Evolutionary conservation across 2,888 invertebrate genomes (phyloP), one percentile per base, ranked within the genome.

Genomic region (Drosophila longiperda): DNA sequence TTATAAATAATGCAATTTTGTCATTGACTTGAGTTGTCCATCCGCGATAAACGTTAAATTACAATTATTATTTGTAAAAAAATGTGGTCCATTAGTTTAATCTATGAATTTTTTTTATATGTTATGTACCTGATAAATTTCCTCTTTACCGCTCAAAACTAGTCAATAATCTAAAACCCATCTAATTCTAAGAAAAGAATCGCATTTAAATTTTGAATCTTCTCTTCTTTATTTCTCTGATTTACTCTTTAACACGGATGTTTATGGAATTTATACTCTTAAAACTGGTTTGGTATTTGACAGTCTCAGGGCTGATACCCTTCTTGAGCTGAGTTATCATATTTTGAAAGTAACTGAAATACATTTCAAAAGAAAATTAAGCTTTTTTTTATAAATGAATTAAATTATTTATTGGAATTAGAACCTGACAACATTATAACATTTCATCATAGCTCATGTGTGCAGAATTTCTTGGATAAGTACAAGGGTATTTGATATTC

Each of bases 231-330:
- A 45, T 15, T 23, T 45, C 0, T 0, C 20, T 7, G 20, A 45
- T 45, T 45, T 45, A 4, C 75, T 75, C 40, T 63, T 36, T 3
- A 34, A 1, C 12, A 32, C 26, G 2, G 9, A 15, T n/a, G n/a
- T 36, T 12, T 15, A 5, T 15, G n/a, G 45, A 23, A 32, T 1
- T 8, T 15, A 8, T 23, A 15, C 67, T 76, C 67, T 67, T 64
- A 42, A 69, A 77, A 73, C 70, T 40, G 8, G 73, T 67, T 82
- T 66, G 36, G 12, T 42, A 42, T 42, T 66, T 20, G 26, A 20
- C 8, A 45, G 3, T 4, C 38, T 9, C 38, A 48, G 49, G 54
- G 45, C 45, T 49, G 2, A 54, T 76, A 55, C 38, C 6, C 55
- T 38, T 1, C 38, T 65, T 3, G 9, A 23, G 5, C 1, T 7